Percentiles rank a stretch among this genome's conserved stretches.
Evolutionary conservation across 1,140 invertebrate species (phyloP).

Genomic region (Rhyzopertha dominica): DNA sequence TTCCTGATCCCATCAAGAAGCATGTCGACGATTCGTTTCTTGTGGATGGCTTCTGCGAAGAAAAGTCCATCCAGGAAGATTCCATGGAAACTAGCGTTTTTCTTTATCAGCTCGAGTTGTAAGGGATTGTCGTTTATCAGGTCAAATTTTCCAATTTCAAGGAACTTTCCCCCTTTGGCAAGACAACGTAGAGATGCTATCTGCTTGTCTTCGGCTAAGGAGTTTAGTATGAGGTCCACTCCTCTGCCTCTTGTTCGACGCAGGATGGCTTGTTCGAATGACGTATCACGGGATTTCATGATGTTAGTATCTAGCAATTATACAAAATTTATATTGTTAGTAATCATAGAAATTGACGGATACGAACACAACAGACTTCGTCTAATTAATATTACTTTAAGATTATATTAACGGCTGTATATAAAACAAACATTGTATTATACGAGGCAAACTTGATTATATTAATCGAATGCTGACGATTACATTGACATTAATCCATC

Average conservation of each 20-base stretch:
- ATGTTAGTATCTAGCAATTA: slow-evolving; percentile 44
- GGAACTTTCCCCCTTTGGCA: slow-evolving; percentile 58
- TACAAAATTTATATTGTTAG: neutral
- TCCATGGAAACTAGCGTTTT: slow-evolving; percentile 81
- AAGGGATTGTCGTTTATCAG: slow-evolving; percentile 59
- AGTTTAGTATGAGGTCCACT: slow-evolving; percentile 64
- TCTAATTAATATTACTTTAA: too few relatives aligned
- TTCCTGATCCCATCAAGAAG: slow-evolving; percentile 58
- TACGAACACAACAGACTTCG: too few relatives aligned
- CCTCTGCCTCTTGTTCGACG: slow-evolving; percentile 55
- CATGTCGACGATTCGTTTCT: slow-evolving; percentile 46
- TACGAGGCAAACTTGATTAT: too few relatives aligned
- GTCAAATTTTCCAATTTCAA: slow-evolving; percentile 76
- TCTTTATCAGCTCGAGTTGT: slow-evolving; percentile 71
- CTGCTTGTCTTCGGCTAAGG: slow-evolving; percentile 61
- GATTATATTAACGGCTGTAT: too few relatives aligned
- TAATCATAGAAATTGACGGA: neutral
- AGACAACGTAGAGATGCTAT: slow-evolving; percentile 73
- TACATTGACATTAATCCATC: too few relatives aligned
- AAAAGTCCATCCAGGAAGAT: slow-evolving; percentile 77
- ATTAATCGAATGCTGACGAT: too few relatives aligned
- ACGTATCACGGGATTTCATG: slow-evolving; percentile 57
- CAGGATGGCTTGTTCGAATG: slow-evolving; percentile 56
- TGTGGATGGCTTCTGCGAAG: slow-evolving; percentile 37
- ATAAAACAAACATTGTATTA: too few relatives aligned